Evolutionary conservation across 2,113 vertebrate genomes (phyloP), one percentile per base, ranked within the genome.

Genomic region (Gymnorhina tibicen): DNA sequence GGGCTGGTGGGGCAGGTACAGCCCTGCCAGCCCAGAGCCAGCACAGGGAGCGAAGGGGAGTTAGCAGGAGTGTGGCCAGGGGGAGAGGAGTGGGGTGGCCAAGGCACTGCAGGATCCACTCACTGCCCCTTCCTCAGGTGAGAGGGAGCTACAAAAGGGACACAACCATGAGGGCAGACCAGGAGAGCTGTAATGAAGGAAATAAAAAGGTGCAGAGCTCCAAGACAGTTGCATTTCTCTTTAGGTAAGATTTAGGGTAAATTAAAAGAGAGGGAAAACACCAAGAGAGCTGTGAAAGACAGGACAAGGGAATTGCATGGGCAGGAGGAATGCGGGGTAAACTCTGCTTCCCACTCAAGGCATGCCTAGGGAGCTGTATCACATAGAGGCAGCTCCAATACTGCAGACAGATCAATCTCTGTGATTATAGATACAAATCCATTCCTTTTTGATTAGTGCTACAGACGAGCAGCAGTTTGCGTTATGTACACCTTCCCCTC

Each of bases 351-450:
- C 7, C 22, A 2, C 70, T 24, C 8, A 0, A 23, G 58, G 37
- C 5, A 4, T 2, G 6, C 17, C 75, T 6, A 2, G 7, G 26
- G 1, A 44, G 47, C n/a, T 49, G 1, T 16, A 24, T 3, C 56
- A 39, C n/a, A 26, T 0, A 17, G 4, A 58, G 35, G 28, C 37
- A 1, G 35, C 52, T 30, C 78, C 44, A 15, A 22, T 3, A 16
- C 2, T 28, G 8, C 0, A 53, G 20, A 41, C 33, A 32, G 1
- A 35, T 1, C 49, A n/a, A 0, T 3, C 33, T 20, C 42, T 30
- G 4, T 37, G 41, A 41, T 44, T 7, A 30, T 0, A 76, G 56
- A 59, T 3, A 56, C 26, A 46, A 39, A 62, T 6, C 44, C 5
- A 1, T 7, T 4, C 30, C 24, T 39, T 60, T 46, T 10, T 27